Percentiles rank a stretch among this genome's conserved stretches.
Evolutionary conservation across 2,888 invertebrate genomes (phyloP).

Genomic region (Pandemis corylana): DNA sequence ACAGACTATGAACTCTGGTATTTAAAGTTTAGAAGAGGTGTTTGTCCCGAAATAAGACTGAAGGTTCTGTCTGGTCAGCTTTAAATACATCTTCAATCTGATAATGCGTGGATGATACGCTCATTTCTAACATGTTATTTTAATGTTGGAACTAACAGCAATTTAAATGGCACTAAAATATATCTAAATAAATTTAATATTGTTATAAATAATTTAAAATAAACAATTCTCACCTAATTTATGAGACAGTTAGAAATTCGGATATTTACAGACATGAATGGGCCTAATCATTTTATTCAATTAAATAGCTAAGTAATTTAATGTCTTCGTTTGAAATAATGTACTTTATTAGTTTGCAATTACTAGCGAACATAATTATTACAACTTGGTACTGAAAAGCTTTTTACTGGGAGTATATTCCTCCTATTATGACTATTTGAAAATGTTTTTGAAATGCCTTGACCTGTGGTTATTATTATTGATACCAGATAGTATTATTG

Average conservation of each 20-base stretch:
- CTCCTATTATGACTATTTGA: conserved; percentile 47
- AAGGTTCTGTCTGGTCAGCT: conserved; percentile 52
- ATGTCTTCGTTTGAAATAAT: background rate
- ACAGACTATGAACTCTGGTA: conserved; percentile 45
- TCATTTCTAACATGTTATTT: conserved; percentile 24
- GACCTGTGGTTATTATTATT: conserved; percentile 53
- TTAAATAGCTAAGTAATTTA: conserved; percentile 4
- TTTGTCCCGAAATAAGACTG: conserved; percentile 53
- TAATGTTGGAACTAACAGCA: conserved; percentile 31
- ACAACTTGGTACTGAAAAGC: conserved; percentile 24
- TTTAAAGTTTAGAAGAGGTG: conserved; percentile 49
- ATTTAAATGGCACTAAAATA: conserved; percentile 37
- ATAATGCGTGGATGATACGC: conserved; percentile 15
- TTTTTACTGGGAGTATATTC: conserved; percentile 23
- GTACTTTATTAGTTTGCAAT: conserved; percentile 5
- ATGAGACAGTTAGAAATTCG: conserved; percentile 5
- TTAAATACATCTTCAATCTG: conserved; percentile 45
- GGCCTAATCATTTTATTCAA: conserved; percentile 8
- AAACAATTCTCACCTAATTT: conserved; percentile 15
- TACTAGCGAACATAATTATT: conserved; percentile 13
- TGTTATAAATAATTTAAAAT: conserved; percentile 13
- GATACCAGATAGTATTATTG: conserved; percentile 33
- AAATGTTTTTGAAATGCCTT: conserved; percentile 34
- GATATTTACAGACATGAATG: conserved; percentile 18
- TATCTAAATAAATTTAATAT: conserved; percentile 26